These are phyloP conservation scores for Ennomos fuscantarius DNA, from an alignment of 2,888 invertebrate species.

Conservation along the genomic window DNA sequence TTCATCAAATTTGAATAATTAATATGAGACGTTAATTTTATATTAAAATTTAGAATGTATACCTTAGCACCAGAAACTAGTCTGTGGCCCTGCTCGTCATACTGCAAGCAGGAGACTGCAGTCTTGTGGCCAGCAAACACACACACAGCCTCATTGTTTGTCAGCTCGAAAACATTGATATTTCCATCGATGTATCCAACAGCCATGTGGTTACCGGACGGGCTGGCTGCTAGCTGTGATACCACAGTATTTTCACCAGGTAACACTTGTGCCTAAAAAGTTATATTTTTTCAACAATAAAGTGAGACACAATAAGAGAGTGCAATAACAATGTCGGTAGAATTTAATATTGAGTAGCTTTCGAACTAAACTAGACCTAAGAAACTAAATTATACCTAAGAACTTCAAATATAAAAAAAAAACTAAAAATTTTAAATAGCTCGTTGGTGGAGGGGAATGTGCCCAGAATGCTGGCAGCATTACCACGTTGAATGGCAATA, in stretches of 20 bases:
- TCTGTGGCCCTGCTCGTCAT: conserved; percentile 92
- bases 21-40: background rate
- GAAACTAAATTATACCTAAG: no score
- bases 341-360: no score
- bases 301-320: no score
- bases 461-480: no score
- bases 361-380: no score
- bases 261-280: conserved; percentile 88
- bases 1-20: no score
- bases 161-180: conserved; percentile 92
- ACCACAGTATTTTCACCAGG: conserved; percentile 93
- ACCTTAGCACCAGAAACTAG: conserved; percentile 96
- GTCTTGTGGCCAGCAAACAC: conserved; percentile 94
- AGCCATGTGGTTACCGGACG: conserved; percentile 92
- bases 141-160: conserved; percentile 88
- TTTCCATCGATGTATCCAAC: conserved; percentile 97
- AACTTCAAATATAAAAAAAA: no score
- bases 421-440: no score
- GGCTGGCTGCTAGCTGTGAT: conserved; percentile 90
- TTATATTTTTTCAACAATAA: conserved; percentile 1
- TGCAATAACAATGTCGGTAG: no score
- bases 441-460: no score
- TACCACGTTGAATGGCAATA: no score
- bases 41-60: conserved; percentile 18
- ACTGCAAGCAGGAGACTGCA: conserved; percentile 92